phyloP scores from a whole-genome alignment of 2,113 vertebrate genomes.

The Xiphophorus maculatus region DNA sequence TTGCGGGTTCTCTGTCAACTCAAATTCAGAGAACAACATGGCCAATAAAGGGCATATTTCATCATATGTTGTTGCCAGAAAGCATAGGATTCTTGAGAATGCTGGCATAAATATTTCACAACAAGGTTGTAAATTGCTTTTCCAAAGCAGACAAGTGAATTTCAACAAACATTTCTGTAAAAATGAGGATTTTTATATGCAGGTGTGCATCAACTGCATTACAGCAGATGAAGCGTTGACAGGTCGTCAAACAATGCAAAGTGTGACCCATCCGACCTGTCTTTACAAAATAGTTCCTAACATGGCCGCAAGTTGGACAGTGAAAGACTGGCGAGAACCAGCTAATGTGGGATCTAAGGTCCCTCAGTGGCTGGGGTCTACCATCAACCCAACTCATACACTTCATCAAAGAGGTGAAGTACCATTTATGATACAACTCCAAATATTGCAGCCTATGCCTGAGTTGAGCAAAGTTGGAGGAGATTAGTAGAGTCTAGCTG shows the following conservation, averaged over 20 bases:
- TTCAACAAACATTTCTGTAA: not conserved
- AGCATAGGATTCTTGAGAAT: not conserved
- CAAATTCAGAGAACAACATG: not conserved
- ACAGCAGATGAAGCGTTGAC: not conserved
- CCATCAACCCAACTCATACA: too few species aligned
- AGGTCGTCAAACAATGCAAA: not conserved
- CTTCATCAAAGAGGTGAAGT: too few species aligned
- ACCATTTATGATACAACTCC: too few species aligned
- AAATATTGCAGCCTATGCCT: too few species aligned
- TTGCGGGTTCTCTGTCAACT: not conserved
- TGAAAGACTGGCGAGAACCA: too few species aligned
- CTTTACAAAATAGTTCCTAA: too few species aligned
- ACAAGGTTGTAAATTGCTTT: not conserved
- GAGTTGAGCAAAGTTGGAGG: too few species aligned
- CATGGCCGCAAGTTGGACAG: too few species aligned
- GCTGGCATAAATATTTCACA: not conserved
- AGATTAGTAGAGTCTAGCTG: too few species aligned
- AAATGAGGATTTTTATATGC: not conserved
- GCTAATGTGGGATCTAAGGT: too few species aligned
- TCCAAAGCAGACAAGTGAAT: not conserved
- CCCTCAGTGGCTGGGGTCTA: too few species aligned
- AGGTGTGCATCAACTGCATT: not conserved
- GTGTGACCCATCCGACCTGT: too few species aligned
- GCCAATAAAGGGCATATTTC: not conserved
- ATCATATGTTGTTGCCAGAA: not conserved